Conservation (phyloP, 2,888 invertebrate genomes). For the Limnephilus auricula region DNA sequence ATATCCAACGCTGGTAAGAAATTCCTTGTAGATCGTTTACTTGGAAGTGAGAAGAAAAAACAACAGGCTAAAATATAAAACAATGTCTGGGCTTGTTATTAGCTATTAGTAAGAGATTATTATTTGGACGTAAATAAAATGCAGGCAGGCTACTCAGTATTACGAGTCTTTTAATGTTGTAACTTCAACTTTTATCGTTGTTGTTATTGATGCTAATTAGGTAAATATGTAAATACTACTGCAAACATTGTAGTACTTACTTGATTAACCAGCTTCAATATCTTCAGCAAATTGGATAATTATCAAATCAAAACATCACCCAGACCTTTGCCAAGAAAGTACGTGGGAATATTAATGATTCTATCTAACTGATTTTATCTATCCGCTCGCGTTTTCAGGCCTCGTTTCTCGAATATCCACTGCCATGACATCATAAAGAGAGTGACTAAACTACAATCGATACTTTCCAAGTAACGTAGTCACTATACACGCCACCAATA, state of each 20-base stretch:
- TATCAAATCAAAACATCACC: neutral
- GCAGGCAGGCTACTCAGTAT: neutral
- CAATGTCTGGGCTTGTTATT: neutral
- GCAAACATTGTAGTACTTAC: neutral
- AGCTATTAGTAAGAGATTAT: neutral
- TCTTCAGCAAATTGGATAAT: neutral
- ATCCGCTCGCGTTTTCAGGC: constrained; percentile 33
- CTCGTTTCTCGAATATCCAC: constrained; percentile 57
- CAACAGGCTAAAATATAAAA: neutral
- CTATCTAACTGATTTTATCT: neutral
- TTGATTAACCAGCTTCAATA: neutral
- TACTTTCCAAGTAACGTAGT: constrained; percentile 62
- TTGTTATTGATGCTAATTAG: neutral
- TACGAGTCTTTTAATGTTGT: neutral
- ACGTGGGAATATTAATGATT: neutral
- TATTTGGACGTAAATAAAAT: neutral
- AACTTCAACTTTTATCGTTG: neutral
- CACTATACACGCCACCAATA: neutral
- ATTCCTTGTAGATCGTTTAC: neutral
- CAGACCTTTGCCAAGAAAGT: neutral
- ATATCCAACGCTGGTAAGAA: neutral
- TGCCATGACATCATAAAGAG: constrained; percentile 63
- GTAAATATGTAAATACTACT: neutral
- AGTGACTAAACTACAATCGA: constrained; percentile 63
- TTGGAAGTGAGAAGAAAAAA: neutral